Conservation (phyloP, 30 jellyfish, hydroid and myxozoan genomes). For the Haliclystus octoradiatus region DNA sequence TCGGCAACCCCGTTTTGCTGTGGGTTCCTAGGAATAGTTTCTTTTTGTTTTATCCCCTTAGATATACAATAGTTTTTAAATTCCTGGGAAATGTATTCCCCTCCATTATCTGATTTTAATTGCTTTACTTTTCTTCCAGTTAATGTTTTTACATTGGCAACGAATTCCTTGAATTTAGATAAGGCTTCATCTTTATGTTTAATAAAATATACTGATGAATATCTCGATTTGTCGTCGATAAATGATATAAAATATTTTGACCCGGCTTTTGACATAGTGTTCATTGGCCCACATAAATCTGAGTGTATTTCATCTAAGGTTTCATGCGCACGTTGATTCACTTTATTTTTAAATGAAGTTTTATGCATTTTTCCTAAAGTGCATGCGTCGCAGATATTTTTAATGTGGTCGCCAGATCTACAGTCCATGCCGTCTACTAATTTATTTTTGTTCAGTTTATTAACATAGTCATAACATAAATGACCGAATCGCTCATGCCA, state of each 20-base stretch:
- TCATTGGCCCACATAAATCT: constrained; percentile 13
- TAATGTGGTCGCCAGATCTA: neutral
- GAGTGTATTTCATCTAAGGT: too few relatives aligned
- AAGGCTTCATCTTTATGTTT: constrained; percentile 7
- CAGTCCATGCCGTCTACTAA: constrained; percentile 37
- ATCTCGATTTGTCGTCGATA: constrained; percentile 3
- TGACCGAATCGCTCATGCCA: constrained; percentile 43
- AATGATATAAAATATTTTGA: neutral
- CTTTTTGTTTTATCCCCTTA: constrained; percentile 5
- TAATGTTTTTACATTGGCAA: neutral
- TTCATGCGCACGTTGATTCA: too few relatives aligned
- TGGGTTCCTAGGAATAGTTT: constrained; percentile 28
- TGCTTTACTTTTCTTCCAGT: constrained; percentile 17
- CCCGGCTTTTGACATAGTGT: neutral
- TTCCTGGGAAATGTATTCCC: constrained; percentile 20
- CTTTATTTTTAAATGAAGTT: neutral
- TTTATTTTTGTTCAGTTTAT: constrained; percentile 11
- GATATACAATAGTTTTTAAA: constrained; percentile 6
- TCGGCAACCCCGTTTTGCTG: constrained; percentile 31
- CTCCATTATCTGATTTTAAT: constrained; percentile 26
- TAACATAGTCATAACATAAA: constrained; percentile 21
- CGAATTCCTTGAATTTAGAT: constrained; percentile 16
- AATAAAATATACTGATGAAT: constrained; percentile 3
- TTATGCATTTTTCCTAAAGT: neutral
- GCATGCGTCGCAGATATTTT: neutral